Evolutionary conservation across 2,797 vertebrate genomes (phyloP).

Genomic region (Hyperoplus immaculatus): DNA sequence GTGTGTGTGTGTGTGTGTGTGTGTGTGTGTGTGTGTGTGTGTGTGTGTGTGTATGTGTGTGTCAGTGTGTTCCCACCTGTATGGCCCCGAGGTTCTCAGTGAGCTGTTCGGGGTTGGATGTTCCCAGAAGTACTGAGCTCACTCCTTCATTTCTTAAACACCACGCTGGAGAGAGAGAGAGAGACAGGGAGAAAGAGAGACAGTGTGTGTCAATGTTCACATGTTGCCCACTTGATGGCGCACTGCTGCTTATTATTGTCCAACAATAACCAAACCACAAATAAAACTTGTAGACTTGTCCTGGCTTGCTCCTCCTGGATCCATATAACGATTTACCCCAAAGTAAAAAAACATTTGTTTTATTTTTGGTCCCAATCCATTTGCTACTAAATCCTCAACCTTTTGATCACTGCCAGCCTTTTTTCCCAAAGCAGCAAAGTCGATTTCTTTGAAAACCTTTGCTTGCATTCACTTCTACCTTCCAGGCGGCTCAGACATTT

Average conservation of each 20-base stretch:
- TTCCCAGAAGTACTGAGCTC: slow-evolving; percentile 97
- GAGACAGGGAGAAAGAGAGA: slow-evolving; percentile 16
- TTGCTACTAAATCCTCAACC: neutral
- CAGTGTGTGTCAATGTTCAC: slow-evolving; percentile 23
- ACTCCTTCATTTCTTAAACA: slow-evolving; percentile 98
- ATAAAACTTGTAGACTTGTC: neutral
- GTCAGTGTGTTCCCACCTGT: slow-evolving; percentile 85
- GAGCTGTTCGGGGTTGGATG: slow-evolving; percentile 96
- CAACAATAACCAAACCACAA: neutral
- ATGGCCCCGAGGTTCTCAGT: slow-evolving; percentile 99
- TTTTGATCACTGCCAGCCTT: neutral
- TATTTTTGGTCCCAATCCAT: neutral
- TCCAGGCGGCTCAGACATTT: slow-evolving; percentile 8
- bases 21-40: too few species aligned
- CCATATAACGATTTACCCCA: neutral
- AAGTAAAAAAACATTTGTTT: neutral
- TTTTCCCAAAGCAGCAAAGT: neutral
- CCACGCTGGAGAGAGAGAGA: slow-evolving; percentile 88
- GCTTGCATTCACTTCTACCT: neutral
- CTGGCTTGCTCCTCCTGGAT: neutral
- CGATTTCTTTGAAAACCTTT: neutral
- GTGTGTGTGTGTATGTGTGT: neutral
- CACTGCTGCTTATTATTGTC: slow-evolving; percentile 20
- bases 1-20: too few species aligned
- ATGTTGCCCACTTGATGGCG: slow-evolving; percentile 39